These are phyloP conservation scores for Mycalesis mineus DNA, from an alignment of 2,888 invertebrate genomes.

Conservation along the genomic window DNA sequence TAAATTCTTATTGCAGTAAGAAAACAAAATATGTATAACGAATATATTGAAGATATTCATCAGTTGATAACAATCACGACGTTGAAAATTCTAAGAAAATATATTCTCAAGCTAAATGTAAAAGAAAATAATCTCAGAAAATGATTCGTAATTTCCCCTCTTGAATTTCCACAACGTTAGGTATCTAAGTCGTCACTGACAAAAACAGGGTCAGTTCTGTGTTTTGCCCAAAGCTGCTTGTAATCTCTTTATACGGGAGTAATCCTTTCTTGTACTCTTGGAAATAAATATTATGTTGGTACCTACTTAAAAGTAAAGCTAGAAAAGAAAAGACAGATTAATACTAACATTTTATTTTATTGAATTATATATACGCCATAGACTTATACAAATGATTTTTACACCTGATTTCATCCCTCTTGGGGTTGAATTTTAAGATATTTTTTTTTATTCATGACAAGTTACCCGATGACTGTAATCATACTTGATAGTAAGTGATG, in stretches of 20 bases:
- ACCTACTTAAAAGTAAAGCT: background rate
- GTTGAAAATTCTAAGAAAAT: too few species aligned
- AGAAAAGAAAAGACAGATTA: background rate
- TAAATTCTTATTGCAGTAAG: too few species aligned
- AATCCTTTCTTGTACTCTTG: background rate
- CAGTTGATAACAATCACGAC: too few species aligned
- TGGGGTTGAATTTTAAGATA: too few species aligned
- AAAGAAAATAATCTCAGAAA: background rate
- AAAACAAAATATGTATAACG: too few species aligned
- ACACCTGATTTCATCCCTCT: too few species aligned
- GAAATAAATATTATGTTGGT: background rate
- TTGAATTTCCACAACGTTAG: background rate
- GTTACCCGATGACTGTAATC: too few species aligned
- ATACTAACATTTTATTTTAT: background rate
- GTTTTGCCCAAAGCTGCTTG: conserved; percentile 1
- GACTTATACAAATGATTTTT: too few species aligned
- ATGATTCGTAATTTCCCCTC: background rate
- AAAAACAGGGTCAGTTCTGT: conserved; percentile 11
- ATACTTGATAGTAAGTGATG: too few species aligned
- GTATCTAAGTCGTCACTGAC: background rate
- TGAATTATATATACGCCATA: too few species aligned
- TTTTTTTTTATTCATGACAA: too few species aligned
- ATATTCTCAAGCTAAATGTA: background rate
- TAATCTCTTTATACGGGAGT: conserved; percentile 2
- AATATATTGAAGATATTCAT: too few species aligned